A percentile compares a stretch with the other conserved stretches of the same genome.
Conservation (phyloP, 2,888 invertebrate genomes). For the Metacarcinus magister region DNA sequence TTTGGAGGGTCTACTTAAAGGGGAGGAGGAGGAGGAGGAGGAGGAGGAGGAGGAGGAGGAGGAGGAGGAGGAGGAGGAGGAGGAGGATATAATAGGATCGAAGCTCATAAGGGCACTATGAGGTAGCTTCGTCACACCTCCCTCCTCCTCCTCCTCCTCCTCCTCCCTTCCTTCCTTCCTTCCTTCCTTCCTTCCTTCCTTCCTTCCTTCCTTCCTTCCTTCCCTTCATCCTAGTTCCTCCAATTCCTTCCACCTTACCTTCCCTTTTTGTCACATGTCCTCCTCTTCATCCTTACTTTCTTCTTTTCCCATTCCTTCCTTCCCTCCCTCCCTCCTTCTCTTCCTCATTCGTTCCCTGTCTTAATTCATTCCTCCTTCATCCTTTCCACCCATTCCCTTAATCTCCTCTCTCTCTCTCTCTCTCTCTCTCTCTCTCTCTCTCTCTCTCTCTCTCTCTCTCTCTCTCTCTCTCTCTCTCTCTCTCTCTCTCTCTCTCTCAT, state of each 20-base stretch:
- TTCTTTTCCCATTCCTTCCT: not conserved
- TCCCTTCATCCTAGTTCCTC: not conserved
- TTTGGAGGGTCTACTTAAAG: no score
- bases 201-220: not conserved
- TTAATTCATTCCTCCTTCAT: not conserved
- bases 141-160: not conserved
- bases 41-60: slow-evolving; percentile 26
- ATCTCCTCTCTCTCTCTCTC: not conserved
- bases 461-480: slow-evolving; percentile 19
- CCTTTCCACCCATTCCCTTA: not conserved
- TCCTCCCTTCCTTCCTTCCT: no score
- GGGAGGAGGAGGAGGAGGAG: not conserved
- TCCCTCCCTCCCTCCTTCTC: not conserved
- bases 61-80: slow-evolving; percentile 26
- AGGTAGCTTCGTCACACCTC: not conserved
- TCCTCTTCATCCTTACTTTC: not conserved
- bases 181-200: not conserved
- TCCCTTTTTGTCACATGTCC: not conserved
- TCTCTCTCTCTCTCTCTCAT: not conserved
- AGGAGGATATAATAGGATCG: not conserved
- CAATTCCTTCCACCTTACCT: not conserved
- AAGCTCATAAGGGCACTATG: slow-evolving; percentile 9
- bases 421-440: not conserved
- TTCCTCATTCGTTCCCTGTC: no score
- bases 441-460: not conserved